Conservation (phyloP, 2,888 invertebrate species). For the Thereva unica region DNA sequence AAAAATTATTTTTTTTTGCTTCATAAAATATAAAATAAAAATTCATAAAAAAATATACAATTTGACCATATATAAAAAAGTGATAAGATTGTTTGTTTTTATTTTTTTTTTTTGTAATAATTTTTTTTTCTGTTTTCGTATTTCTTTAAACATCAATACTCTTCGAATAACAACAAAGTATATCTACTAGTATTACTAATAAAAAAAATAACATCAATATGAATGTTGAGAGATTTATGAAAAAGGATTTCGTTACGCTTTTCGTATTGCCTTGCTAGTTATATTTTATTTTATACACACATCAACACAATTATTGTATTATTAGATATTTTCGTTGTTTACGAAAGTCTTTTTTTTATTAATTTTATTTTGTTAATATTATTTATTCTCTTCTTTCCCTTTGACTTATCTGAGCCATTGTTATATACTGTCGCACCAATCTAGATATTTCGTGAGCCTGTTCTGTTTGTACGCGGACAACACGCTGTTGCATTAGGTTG, state of each 20-base stretch:
- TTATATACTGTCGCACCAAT: constrained; percentile 95
- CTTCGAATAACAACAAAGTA: neutral
- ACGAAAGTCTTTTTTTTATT: no score
- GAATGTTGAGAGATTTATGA: no score
- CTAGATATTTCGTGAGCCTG: constrained; percentile 97
- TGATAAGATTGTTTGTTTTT: no score
- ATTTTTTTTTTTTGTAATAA: no score
- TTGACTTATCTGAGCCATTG: constrained; percentile 72
- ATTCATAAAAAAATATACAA: constrained; percentile 29
- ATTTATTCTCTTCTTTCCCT: constrained; percentile 49
- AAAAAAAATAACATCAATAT: no score
- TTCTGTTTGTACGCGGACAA: constrained; percentile 93
- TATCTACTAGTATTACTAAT: no score
- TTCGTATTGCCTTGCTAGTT: no score
- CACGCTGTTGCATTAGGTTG: constrained; percentile 92
- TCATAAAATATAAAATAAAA: constrained; percentile 26
- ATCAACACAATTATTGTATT: no score
- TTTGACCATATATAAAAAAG: constrained; percentile 15
- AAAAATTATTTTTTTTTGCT: constrained; percentile 18
- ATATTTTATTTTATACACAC: no score
- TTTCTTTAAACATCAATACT: neutral
- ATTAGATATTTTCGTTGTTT: no score
- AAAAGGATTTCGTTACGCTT: no score
- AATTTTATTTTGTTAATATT: neutral
- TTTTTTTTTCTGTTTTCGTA: neutral